These are phyloP conservation scores for Oryctolagus cuniculus DNA, from an alignment of 2,113 vertebrate species.

Conservation along the genomic window DNA sequence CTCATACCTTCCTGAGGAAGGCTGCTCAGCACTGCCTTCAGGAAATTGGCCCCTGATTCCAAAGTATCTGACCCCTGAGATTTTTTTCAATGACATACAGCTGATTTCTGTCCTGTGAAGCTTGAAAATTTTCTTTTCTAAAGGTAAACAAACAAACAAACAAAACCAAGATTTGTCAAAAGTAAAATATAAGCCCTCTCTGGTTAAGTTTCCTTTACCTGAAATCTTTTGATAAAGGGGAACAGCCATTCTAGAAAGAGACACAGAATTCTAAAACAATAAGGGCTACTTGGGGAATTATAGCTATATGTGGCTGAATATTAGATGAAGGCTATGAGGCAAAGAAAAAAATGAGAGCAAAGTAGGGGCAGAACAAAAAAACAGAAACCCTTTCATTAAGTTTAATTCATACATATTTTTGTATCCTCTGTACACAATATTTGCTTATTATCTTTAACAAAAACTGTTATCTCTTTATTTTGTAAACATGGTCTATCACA, in stretches of 20 bases:
- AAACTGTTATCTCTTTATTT: neutral
- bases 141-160: neutral
- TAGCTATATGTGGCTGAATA: neutral
- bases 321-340: neutral
- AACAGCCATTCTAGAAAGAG: neutral
- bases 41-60: neutral
- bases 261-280: neutral
- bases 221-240: neutral
- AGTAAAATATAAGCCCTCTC: neutral
- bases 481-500: neutral
- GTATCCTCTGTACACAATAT: neutral
- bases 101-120: no score
- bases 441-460: neutral
- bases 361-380: neutral
- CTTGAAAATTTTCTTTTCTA: neutral
- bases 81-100: neutral
- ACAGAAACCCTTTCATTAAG: neutral
- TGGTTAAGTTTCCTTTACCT: neutral
- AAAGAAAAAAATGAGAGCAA: neutral
- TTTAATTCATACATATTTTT: neutral
- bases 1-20: no score
- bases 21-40: neutral
- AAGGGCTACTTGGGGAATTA: neutral
- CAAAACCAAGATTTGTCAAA: neutral
- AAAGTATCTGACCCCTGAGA: neutral